These are phyloP conservation scores for Anguilla pacifica DNA, from an alignment of 2,797 vertebrate genomes.

Conservation along the genomic window DNA sequence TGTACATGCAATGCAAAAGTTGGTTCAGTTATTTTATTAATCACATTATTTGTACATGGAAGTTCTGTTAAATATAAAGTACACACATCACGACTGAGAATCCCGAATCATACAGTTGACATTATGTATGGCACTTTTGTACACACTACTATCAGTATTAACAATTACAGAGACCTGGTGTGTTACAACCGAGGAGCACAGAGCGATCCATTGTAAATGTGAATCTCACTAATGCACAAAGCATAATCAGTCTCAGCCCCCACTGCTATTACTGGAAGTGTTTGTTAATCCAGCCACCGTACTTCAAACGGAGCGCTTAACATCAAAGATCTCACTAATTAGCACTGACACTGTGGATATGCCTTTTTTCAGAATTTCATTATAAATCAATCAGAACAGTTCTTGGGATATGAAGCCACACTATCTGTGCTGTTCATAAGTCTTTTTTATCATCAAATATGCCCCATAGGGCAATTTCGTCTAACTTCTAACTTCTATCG, in stretches of 20 bases:
- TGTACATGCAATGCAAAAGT: background rate
- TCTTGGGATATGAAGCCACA: constrained; percentile 40
- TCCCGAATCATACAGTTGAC: background rate
- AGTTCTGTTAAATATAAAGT: constrained; percentile 43
- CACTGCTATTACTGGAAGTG: constrained; percentile 52
- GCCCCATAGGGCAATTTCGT: constrained; percentile 6
- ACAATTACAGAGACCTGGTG: background rate
- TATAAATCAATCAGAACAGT: constrained; percentile 48
- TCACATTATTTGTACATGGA: constrained; percentile 37
- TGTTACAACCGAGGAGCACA: background rate
- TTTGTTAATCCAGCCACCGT: constrained; percentile 33
- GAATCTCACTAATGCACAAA: background rate
- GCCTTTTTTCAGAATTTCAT: constrained; percentile 40
- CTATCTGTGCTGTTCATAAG: constrained; percentile 44
- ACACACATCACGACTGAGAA: constrained; percentile 27
- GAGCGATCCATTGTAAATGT: background rate
- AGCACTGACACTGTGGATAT: constrained; percentile 41
- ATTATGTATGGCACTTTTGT: constrained; percentile 18
- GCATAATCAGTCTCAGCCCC: background rate
- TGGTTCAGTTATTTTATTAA: constrained; percentile 14
- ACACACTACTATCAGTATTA: constrained; percentile 29
- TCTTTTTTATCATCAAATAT: constrained; percentile 34
- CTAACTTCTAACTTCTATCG: background rate
- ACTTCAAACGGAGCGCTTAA: constrained; percentile 38
- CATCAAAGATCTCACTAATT: constrained; percentile 55